These are phyloP conservation scores for Orientallactaga bullata DNA, from an alignment of 2,113 vertebrate species.

Conservation along the genomic window DNA sequence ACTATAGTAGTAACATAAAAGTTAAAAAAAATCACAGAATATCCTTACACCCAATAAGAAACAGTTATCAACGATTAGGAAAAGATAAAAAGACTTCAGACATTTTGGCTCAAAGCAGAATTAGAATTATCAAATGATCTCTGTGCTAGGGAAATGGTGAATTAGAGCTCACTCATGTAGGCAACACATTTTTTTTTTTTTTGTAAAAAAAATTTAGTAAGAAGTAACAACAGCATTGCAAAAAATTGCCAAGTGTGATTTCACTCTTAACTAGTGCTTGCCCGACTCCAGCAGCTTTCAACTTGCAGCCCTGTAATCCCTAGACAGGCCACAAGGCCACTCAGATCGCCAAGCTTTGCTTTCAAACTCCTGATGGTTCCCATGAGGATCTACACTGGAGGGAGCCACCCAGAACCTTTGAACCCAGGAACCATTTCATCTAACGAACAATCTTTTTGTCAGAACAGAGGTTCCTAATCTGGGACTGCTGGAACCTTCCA, in stretches of 20 bases:
- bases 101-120: conserved; percentile 10
- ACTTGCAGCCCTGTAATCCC: neutral
- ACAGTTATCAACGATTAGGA: conserved; percentile 51
- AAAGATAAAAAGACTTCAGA: conserved; percentile 56
- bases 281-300: neutral
- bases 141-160: conserved; percentile 51
- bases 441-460: neutral
- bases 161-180: conserved; percentile 47
- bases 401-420: neutral
- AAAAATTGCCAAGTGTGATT: conserved; percentile 50
- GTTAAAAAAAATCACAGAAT: conserved; percentile 39
- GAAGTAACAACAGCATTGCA: conserved; percentile 31
- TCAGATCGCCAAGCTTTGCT: neutral
- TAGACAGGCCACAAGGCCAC: neutral
- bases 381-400: neutral
- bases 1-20: conserved; percentile 51
- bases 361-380: neutral
- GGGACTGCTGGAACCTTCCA: neutral
- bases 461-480: neutral
- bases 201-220: conserved; percentile 56
- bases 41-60: neutral
- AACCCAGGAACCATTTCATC: neutral
- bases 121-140: conserved; percentile 35
- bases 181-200: conserved; percentile 13
- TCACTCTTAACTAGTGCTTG: conserved; percentile 8